phyloP scores from a whole-genome alignment of 2,113 vertebrate species.

The Dasyprocta punctata region DNA sequence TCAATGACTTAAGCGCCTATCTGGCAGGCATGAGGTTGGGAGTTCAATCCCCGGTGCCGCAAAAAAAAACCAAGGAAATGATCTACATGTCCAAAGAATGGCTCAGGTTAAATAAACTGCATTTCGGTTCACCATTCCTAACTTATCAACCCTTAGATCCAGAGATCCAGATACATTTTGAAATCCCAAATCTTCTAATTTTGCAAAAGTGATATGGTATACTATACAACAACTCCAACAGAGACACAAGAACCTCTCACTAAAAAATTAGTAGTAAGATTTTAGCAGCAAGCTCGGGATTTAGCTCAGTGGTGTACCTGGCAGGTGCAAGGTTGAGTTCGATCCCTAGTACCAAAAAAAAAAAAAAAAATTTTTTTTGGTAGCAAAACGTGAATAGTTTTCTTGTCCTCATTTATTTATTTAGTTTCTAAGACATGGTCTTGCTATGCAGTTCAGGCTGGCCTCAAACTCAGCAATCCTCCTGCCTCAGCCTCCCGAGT shows the following conservation, averaged over 20 bases:
- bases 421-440: not conserved
- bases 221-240: not conserved
- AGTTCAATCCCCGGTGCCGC: too few relatives aligned
- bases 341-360: too few relatives aligned
- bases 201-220: not conserved
- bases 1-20: too few relatives aligned
- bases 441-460: not conserved
- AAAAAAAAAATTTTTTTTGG: too few relatives aligned
- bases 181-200: conserved; percentile 47
- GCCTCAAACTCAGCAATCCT: not conserved
- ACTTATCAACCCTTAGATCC: not conserved
- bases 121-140: not conserved
- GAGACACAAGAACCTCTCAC: not conserved
- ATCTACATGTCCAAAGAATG: not conserved
- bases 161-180: conserved; percentile 5
- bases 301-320: too few relatives aligned
- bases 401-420: not conserved
- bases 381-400: not conserved
- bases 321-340: too few relatives aligned
- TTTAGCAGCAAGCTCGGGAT: too few relatives aligned
- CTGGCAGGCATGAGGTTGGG: too few relatives aligned
- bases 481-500: not conserved
- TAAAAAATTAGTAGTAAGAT: not conserved
- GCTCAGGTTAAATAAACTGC: conserved; percentile 23
- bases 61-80: too few relatives aligned